Evolutionary conservation across 2,888 invertebrate species (phyloP).

Genomic region (Myathropa florea): DNA sequence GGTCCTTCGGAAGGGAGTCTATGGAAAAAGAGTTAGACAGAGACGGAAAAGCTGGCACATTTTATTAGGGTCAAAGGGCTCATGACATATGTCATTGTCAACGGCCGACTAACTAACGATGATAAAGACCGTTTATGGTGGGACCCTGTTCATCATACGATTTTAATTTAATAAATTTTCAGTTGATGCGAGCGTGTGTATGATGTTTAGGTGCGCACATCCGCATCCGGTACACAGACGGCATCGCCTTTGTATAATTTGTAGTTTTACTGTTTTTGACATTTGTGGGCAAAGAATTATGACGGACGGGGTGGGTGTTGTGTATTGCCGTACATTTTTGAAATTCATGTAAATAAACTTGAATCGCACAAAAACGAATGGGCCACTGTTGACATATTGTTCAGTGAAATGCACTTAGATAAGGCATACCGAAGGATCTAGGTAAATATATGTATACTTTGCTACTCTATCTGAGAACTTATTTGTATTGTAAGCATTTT

Average conservation of each 20-base stretch:
- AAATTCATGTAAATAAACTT: background rate
- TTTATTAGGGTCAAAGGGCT: conserved; percentile 69
- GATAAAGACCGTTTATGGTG: conserved; percentile 48
- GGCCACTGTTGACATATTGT: background rate
- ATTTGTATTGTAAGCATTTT: no score
- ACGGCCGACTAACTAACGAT: conserved; percentile 62
- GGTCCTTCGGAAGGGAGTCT: background rate
- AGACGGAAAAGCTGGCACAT: conserved; percentile 25
- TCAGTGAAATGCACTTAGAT: background rate
- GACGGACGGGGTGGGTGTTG: background rate
- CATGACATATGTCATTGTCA: conserved; percentile 68
- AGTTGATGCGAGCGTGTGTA: background rate
- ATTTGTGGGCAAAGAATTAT: conserved; percentile 15
- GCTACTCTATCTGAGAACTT: no score
- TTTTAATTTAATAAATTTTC: conserved; percentile 62
- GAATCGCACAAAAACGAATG: background rate
- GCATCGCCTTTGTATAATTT: conserved; percentile 8
- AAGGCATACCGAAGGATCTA: background rate
- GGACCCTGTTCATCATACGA: conserved; percentile 30
- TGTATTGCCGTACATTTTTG: background rate
- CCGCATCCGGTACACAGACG: background rate
- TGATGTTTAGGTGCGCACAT: conserved; percentile 8
- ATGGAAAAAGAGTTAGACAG: background rate
- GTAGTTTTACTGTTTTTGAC: conserved; percentile 42
- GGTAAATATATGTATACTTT: background rate